Conservation (phyloP, 2,113 vertebrate genomes). For the Ramphastos sulfuratus region DNA sequence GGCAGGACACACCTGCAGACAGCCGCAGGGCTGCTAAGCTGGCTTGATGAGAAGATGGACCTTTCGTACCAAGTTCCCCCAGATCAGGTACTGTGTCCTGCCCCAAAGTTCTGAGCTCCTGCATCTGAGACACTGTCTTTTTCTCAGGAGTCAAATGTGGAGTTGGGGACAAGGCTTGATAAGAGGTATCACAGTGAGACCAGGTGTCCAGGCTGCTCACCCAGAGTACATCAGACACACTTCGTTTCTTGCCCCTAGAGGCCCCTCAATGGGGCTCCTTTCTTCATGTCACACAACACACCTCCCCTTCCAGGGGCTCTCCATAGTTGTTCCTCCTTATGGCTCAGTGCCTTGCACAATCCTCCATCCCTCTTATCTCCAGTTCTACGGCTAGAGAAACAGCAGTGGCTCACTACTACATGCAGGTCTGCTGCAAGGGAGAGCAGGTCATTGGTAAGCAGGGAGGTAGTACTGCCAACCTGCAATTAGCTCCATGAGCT, state of each 20-base stretch:
- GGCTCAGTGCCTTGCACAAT: not conserved
- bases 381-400: not conserved
- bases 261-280: not conserved
- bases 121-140: not conserved
- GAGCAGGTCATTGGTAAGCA: not conserved
- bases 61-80: not conserved
- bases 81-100: not conserved
- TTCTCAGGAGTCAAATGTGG: not conserved
- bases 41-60: not conserved
- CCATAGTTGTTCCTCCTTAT: not conserved
- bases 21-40: not conserved
- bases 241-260: not conserved
- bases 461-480: not conserved
- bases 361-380: not conserved
- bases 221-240: rapidly evolving
- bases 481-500: not conserved
- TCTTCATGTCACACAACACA: not conserved
- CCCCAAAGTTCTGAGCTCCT: not conserved
- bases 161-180: not conserved
- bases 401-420: not conserved
- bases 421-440: not conserved
- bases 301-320: not conserved
- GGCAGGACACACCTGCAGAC: not conserved
- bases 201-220: not conserved
- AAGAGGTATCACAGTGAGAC: not conserved